A percentile compares a stretch with the other conserved stretches of the same genome.
phyloP scores from a whole-genome alignment of 2,113 vertebrate genomes.

The Zosterops hypoxanthus region DNA sequence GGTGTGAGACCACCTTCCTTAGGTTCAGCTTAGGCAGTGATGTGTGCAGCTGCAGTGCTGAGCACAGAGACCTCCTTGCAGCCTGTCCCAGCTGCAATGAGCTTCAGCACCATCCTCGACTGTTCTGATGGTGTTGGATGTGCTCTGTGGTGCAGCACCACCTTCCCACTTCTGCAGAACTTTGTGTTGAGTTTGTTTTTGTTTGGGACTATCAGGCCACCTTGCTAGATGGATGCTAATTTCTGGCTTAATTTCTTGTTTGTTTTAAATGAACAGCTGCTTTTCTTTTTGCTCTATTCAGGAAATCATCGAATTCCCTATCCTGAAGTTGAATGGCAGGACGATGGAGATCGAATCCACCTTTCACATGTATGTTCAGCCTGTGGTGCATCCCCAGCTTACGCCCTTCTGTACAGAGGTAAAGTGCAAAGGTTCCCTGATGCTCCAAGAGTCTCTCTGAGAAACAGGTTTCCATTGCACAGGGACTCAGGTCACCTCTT shows the following conservation, averaged over 20 bases:
- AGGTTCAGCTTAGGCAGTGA: not conserved
- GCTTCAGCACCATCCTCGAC: fast-evolving
- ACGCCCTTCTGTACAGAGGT: constrained; percentile 88
- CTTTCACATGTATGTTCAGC: constrained; percentile 88
- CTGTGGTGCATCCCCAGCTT: constrained; percentile 84
- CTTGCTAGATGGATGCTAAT: not conserved
- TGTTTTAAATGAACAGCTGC: constrained; percentile 40
- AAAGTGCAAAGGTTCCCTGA: constrained; percentile 61
- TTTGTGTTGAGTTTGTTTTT: not conserved
- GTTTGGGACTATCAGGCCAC: not conserved
- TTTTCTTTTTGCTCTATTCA: constrained; percentile 62
- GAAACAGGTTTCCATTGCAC: constrained; percentile 21
- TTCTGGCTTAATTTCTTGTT: not conserved
- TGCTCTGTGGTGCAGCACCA: not conserved
- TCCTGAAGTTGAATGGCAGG: constrained; percentile 84
- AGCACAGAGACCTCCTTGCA: not conserved
- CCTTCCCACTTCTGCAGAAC: not conserved
- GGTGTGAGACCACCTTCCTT: not conserved
- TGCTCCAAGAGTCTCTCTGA: constrained; percentile 22
- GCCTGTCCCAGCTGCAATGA: fast-evolving
- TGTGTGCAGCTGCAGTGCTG: not conserved
- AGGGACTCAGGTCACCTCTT: not conserved
- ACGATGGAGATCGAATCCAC: constrained; percentile 87
- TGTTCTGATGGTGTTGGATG: fast-evolving
- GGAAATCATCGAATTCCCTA: constrained; percentile 88